Evolutionary conservation across 2,888 invertebrate species (phyloP).

Genomic region (Aporophyla lueneburgensis): DNA sequence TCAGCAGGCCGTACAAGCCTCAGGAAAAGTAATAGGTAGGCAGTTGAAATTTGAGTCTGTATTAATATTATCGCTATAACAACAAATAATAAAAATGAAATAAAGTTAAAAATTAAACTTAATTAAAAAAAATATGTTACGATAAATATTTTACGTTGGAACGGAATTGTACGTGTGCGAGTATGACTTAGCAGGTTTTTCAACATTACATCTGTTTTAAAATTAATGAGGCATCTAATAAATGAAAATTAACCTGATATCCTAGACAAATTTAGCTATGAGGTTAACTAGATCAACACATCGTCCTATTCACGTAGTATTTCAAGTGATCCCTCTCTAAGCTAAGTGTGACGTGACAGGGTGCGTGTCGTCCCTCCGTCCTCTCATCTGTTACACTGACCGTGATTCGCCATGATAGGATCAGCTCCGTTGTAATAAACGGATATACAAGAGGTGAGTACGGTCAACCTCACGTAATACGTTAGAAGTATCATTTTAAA

Average conservation of each 20-base stretch:
- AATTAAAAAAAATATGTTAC: too few species aligned
- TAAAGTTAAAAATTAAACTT: too few species aligned
- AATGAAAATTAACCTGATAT: not conserved
- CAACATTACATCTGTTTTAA: not conserved
- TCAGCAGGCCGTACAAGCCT: too few species aligned
- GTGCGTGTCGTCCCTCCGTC: conserved; percentile 17
- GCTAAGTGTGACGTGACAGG: conserved; percentile 8
- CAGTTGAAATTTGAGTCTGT: too few species aligned
- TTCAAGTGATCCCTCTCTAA: conserved; percentile 22
- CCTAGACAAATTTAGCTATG: not conserved
- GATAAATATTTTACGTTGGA: too few species aligned
- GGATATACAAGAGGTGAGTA: not conserved
- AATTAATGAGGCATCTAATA: not conserved
- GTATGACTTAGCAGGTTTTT: too few species aligned
- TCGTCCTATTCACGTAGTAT: not conserved
- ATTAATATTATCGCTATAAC: too few species aligned
- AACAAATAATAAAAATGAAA: too few species aligned
- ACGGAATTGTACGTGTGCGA: too few species aligned
- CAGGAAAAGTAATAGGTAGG: too few species aligned
- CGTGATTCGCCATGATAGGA: conserved; percentile 5
- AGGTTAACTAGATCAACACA: not conserved
- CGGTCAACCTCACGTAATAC: not conserved
- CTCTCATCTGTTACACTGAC: conserved; percentile 1
- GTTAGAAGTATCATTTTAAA: not conserved
- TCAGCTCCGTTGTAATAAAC: not conserved